Evolutionary conservation across 2,888 invertebrate species (phyloP), one percentile per base, ranked within the genome.

Genomic region (Nephrotoma flavescens): DNA sequence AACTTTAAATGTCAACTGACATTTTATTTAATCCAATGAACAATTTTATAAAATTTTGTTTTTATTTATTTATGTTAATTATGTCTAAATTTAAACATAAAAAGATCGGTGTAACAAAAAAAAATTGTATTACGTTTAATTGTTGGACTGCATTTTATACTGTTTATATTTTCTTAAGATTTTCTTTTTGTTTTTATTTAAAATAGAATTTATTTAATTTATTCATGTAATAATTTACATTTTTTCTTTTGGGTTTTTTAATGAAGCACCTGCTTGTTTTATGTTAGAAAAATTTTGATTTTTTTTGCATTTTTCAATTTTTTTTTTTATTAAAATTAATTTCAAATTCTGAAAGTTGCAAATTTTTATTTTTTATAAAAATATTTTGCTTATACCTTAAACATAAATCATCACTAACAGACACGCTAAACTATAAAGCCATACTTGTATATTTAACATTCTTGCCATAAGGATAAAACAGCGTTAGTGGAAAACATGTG

Each of bases 1-100:
- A 84, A 84, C 84, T 84, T 84, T 84, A 84, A 84, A 84, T 84
- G 84, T 84, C 84, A 84, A 84, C 84, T 84, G 83, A 42, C 71
- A 71, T 84, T 84, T 84, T 84, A 42, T 84, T 84, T 84, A 42
- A 15, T 84, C 42, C 84, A 84, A n/a, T 71, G 71, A 31, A 71
- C 71, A 71, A 31, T 71, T 31, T 44, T 31, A 31, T 31, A 31
- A 31, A 31, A 31, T 31, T 44, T 44, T 44, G 7, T 71, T 71
- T 19, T 71, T 71, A 0, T 71, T 31, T 71, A 71, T 71, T 71
- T 31, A 31, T 31, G 19, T 71, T 71, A 71, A 71, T 71, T 71
- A 31, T 71, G 31, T 71, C 71, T 71, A 71, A 71, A 31, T 71
- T 31, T 71, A 71, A 71, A 71, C 15, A 5, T 5, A 15, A 52